Base-by-base conservation (phyloP, 1,140 invertebrate species). In the Portunus trituberculatus region DNA sequence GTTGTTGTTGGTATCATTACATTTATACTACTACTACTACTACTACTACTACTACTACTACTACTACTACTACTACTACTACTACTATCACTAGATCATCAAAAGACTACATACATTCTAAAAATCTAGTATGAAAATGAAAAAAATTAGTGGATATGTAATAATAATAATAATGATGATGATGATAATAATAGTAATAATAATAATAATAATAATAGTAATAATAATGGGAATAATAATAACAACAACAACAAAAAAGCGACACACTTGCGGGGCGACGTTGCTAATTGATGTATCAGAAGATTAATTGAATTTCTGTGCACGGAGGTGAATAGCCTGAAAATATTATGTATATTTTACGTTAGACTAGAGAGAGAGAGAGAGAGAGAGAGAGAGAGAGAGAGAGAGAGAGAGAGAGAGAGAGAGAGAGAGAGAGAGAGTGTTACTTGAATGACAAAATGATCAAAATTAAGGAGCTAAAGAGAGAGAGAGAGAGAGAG, bases 221-320 rank as follows among this genome's bases (percentile, higher is more conserved):
- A 46, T 88, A 46, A 88, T 32, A 88, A 52, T 10, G 2, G 46
- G 2, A 91, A 91, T 8, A 48, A 91, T 4, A 52, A 45, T 89
- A 39, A 89, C 32, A 39, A 39, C 7, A 25, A 45, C 32, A 20
- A 28, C 20, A 89, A 31, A 52, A n/a, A n/a, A 52, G 32, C 20
- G 89, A 46, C 46, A 48, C 39, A 29, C 45, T 91, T 20, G 28
- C 45, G 89, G 52, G 52, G 28, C n/a, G 89, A 28, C 28, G 89
- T 14, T 48, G 52, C 25, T 48, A 91, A 91, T 29, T 48, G 89
- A 29, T 29, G 45, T 91, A 91, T 48, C 52, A 28, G 12, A 52
- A 52, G 45, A 91, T 91, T 91, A 91, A 91, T 91, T 91, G 52
- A 52, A 91, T 48, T 52, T 52, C 89, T 91, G 89, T 52, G 45